These are phyloP conservation scores for Microtus pennsylvanicus DNA, from an alignment of 2,113 vertebrate species.

Conservation along the genomic window DNA sequence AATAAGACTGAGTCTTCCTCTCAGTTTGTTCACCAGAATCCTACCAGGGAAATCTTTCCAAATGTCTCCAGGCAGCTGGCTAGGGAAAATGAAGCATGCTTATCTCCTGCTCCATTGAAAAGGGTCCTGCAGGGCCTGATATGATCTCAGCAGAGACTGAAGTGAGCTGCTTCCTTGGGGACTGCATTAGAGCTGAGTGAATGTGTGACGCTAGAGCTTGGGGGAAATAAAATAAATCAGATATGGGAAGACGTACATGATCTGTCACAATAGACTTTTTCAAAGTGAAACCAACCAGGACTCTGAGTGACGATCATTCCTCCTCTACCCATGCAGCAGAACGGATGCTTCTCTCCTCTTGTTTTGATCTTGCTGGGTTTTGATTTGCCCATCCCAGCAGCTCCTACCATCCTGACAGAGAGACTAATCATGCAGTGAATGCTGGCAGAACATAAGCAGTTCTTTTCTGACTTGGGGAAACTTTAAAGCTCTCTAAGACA, in stretches of 20 bases:
- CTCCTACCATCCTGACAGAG: background rate
- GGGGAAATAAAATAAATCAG: slow-evolving; percentile 62
- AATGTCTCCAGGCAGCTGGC: slow-evolving; percentile 46
- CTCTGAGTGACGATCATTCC: slow-evolving; percentile 39
- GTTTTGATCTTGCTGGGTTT: background rate
- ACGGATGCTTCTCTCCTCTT: slow-evolving; percentile 3
- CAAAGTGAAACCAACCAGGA: slow-evolving; percentile 51
- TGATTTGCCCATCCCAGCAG: background rate
- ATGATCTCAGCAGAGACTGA: slow-evolving; percentile 45
- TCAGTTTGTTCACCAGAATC: background rate
- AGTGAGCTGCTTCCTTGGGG: slow-evolving; percentile 57
- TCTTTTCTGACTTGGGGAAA: background rate
- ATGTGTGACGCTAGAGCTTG: slow-evolving; percentile 65
- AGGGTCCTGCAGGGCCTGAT: slow-evolving; percentile 43
- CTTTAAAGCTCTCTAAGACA: background rate
- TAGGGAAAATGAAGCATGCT: background rate
- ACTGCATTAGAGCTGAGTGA: slow-evolving; percentile 61
- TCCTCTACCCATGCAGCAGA: background rate
- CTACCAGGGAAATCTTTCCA: slow-evolving; percentile 42
- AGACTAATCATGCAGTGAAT: background rate
- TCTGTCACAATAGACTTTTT: slow-evolving; percentile 60
- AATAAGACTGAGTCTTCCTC: background rate
- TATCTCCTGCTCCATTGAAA: slow-evolving; percentile 36
- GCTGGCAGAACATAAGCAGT: background rate
- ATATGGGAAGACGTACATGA: slow-evolving; percentile 32